Evolutionary conservation across 2,797 vertebrate species (phyloP).

Genomic region (Rhyacichthys aspro): DNA sequence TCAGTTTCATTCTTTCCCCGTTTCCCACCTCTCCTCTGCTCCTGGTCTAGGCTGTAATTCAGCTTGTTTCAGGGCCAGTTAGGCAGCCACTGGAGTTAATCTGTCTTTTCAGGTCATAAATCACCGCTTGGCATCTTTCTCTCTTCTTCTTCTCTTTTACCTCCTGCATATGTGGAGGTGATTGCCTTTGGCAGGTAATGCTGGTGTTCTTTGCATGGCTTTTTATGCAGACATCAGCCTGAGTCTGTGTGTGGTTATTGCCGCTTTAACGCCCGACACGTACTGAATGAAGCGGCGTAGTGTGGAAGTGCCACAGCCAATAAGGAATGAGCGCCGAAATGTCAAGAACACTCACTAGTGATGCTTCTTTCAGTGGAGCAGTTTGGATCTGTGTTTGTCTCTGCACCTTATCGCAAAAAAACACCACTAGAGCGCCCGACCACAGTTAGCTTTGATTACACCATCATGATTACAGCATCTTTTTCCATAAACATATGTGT

Average conservation of each 20-base stretch:
- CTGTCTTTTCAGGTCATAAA: slow-evolving; percentile 84
- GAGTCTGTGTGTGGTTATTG: slow-evolving; percentile 40
- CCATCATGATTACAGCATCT: not conserved
- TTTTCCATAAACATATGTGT: not conserved
- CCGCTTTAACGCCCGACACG: slow-evolving; percentile 52
- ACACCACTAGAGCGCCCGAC: slow-evolving; percentile 26
- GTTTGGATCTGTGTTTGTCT: slow-evolving; percentile 26
- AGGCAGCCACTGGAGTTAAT: slow-evolving; percentile 85
- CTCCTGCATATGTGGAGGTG: slow-evolving; percentile 44
- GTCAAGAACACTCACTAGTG: slow-evolving; percentile 63
- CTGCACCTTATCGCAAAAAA: slow-evolving; percentile 8
- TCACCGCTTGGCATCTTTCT: slow-evolving; percentile 73
- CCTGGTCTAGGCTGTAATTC: slow-evolving; percentile 77
- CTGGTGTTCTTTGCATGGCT: slow-evolving; percentile 54
- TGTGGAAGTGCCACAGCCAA: slow-evolving; percentile 63
- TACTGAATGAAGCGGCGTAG: slow-evolving; percentile 55
- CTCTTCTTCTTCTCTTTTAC: slow-evolving; percentile 38
- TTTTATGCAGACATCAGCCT: slow-evolving; percentile 21
- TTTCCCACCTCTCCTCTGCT: slow-evolving; percentile 65
- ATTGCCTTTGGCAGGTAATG: slow-evolving; percentile 59
- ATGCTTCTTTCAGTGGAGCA: slow-evolving; percentile 31
- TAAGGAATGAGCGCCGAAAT: slow-evolving; percentile 56
- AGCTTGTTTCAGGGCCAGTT: slow-evolving; percentile 85
- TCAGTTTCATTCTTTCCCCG: slow-evolving; percentile 68
- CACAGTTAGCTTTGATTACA: not conserved